Evolutionary conservation across 2,113 vertebrate species (phyloP), one percentile per base, ranked within the genome.

Genomic region (Notiomystis cincta): DNA sequence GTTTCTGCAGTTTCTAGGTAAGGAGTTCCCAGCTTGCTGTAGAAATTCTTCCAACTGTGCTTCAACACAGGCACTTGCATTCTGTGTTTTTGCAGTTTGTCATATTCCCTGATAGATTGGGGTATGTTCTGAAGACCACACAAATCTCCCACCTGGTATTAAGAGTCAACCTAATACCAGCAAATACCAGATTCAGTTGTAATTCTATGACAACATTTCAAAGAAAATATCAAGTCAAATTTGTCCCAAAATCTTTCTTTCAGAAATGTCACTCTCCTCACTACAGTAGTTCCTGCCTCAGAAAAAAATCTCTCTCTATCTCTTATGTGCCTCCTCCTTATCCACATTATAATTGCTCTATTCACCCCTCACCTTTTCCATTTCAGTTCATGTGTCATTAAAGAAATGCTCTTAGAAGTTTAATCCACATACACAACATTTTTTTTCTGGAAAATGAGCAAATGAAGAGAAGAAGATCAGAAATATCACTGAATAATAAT

Each of bases 81-180:
- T 48, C 91, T 6, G 7, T 48, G 33, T 47, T 92, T 96, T 83
- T 57, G 37, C 10, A 51, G 77, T 89, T 89, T 82, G 10, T 44
- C 28, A 5, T 44, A 44, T 8, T 80, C 45, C 22, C 6, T 83
- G 45, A 33, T 24, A 27, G 40, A 35, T 20, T 76, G 60, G 14
- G 15, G 6, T 30, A 2, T 47, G 13, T 80, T 61, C n/a, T 73
- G 58, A 65, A 72, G 24, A 47, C 13, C 37, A 65, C 28, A n/a
- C 1, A 40, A 72, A 42, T 48, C 11, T 69, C 25, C 62, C 13
- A 28, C 44, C 37, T 77, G 17, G 3, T 62, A 30, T 30, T 67
- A 64, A n/a, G 13, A 47, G 11, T 57, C 27, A 40, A 10, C 4
- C 2, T 11, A 44, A 31, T 18, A 65, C 15, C 42, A 89, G 15